Conservation (phyloP, 2,888 invertebrate species). For the Pherbina coryleti region DNA sequence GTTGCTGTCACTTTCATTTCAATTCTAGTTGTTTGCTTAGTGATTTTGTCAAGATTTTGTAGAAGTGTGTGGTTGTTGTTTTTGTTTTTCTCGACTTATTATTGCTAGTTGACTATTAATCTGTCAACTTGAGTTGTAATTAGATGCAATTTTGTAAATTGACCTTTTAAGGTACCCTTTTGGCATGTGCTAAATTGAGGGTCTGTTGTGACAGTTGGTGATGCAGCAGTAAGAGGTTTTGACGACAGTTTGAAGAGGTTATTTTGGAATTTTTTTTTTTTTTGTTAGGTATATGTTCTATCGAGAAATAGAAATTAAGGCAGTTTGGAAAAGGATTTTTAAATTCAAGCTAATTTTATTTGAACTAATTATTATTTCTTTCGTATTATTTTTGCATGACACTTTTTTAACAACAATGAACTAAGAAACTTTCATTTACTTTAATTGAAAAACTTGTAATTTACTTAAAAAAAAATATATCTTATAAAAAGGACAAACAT, state of each 20-base stretch:
- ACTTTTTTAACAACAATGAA: too few species aligned
- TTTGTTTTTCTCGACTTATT: not conserved
- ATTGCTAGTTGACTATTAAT: conserved; percentile 30
- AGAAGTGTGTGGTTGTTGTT: not conserved
- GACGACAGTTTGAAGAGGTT: conserved; percentile 8
- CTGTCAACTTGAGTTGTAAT: conserved; percentile 37
- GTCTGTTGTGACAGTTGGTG: conserved; percentile 40
- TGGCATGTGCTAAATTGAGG: conserved; percentile 38
- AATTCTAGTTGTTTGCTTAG: conserved; percentile 35
- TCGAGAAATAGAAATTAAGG: too few species aligned
- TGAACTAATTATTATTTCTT: too few species aligned
- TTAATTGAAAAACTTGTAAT: too few species aligned
- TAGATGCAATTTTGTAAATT: conserved; percentile 32
- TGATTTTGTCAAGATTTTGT: conserved; percentile 22
- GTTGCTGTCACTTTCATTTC: conserved; percentile 10
- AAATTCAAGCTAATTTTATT: too few species aligned
- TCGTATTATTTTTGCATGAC: too few species aligned
- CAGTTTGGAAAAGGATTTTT: too few species aligned
- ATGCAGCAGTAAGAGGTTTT: not conserved
- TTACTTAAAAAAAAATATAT: not conserved
- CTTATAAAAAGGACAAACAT: not conserved
- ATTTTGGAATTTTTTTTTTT: not conserved
- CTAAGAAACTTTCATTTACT: too few species aligned
- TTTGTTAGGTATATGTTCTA: too few species aligned
- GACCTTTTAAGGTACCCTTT: conserved; percentile 40